phyloP scores from a whole-genome alignment of 2,113 vertebrate species.

The Fregata magnificens region DNA sequence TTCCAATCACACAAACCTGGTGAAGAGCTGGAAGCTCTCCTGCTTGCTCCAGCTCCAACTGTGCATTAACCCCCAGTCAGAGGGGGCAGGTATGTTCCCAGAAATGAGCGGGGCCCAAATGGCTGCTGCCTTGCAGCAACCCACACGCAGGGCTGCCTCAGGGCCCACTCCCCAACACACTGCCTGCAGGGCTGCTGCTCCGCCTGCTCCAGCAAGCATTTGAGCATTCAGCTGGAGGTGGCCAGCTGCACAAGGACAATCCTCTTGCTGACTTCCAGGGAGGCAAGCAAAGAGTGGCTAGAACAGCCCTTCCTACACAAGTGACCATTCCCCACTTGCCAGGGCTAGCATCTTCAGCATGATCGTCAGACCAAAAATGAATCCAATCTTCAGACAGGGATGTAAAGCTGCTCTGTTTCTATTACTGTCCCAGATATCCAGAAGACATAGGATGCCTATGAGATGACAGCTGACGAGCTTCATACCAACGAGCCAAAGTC shows the following conservation, averaged over 20 bases:
- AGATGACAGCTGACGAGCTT: background rate
- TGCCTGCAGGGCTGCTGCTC: background rate
- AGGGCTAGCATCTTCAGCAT: background rate
- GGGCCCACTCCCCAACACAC: background rate
- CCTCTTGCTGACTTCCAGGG: background rate
- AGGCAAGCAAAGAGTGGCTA: background rate
- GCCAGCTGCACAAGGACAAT: background rate
- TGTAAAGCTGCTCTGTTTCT: background rate
- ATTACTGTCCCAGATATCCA: background rate
- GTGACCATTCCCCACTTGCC: background rate
- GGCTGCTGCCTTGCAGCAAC: background rate
- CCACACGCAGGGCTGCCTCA: background rate
- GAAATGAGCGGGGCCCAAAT: background rate
- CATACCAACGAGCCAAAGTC: background rate
- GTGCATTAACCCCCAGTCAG: background rate
- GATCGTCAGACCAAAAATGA: background rate
- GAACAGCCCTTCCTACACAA: background rate
- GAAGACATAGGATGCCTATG: background rate
- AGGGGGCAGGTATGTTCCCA: background rate
- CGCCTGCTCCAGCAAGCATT: background rate
- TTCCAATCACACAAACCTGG: background rate
- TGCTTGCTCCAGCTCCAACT: background rate
- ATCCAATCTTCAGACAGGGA: background rate
- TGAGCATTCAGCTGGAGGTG: background rate
- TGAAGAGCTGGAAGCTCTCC: background rate